These are phyloP conservation scores for Drosophila asahinai DNA, from an alignment of 1,140 invertebrate species.

Conservation along the genomic window DNA sequence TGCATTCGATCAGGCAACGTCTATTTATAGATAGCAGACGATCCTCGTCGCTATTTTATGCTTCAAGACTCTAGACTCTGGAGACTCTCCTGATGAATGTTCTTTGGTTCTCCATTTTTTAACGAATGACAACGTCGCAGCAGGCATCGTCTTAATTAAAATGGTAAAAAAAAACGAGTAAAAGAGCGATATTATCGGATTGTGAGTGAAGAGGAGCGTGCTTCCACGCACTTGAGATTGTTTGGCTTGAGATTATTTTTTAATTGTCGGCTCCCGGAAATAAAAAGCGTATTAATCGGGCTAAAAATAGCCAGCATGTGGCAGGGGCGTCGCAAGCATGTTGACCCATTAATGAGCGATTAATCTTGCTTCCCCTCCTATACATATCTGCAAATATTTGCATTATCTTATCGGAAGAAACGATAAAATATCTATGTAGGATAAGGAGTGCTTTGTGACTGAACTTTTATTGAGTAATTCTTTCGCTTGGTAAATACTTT, in stretches of 20 bases:
- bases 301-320: constrained; percentile 37
- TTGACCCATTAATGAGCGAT: constrained; percentile 36
- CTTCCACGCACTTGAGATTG: constrained; percentile 43
- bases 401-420: constrained; percentile 41
- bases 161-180: constrained; percentile 5
- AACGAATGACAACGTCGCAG: constrained; percentile 55
- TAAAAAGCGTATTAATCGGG: constrained; percentile 37
- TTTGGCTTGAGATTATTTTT: constrained; percentile 27
- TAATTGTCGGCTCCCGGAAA: constrained; percentile 48
- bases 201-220: constrained; percentile 36
- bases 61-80: background rate
- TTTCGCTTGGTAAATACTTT: constrained; percentile 10
- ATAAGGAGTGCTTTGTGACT: background rate
- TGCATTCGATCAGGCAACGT: constrained; percentile 39
- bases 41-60: constrained; percentile 36
- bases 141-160: constrained; percentile 60
- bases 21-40: constrained; percentile 69
- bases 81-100: constrained; percentile 49
- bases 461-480: constrained; percentile 8
- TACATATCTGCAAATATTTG: constrained; percentile 22
- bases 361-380: constrained; percentile 20
- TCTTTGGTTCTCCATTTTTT: constrained; percentile 1
- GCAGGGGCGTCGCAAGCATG: constrained; percentile 20
- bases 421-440: constrained; percentile 13
- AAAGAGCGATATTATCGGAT: constrained; percentile 51